A percentile compares a stretch with the other conserved stretches of the same genome.
Evolutionary conservation across 2,888 invertebrate species (phyloP).

Genomic region (Ormyrus rosae): DNA sequence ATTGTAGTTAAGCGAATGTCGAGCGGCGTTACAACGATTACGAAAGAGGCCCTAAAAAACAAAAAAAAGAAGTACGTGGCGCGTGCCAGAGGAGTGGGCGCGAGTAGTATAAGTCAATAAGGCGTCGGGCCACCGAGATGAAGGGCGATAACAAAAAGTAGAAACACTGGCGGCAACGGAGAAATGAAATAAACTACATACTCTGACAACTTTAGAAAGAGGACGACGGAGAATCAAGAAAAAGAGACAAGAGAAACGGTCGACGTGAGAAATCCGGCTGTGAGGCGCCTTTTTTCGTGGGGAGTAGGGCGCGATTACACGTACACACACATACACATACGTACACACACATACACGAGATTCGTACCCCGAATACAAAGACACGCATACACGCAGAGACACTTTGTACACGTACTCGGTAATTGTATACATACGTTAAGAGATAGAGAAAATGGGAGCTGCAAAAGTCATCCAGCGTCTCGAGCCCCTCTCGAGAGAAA

Average conservation of each 20-base stretch:
- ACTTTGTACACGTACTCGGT: slow-evolving; percentile 9
- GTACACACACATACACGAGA: not conserved
- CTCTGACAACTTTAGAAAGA: slow-evolving; percentile 1
- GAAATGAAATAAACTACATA: not conserved
- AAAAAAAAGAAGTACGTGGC: slow-evolving; percentile 49
- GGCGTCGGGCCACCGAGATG: slow-evolving; percentile 29
- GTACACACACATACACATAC: slow-evolving; percentile 13
- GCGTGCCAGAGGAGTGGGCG: not conserved
- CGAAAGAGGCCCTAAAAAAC: not conserved
- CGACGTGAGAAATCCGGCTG: slow-evolving; percentile 63
- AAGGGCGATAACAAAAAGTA: not conserved
- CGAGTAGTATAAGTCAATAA: slow-evolving; percentile 43
- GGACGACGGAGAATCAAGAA: slow-evolving; percentile 6
- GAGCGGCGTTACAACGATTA: slow-evolving; percentile 7
- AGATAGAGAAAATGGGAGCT: not conserved
- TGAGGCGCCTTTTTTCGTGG: slow-evolving; percentile 62
- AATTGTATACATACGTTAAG: slow-evolving; percentile 28
- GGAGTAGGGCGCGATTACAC: slow-evolving; percentile 49
- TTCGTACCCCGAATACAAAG: not conserved
- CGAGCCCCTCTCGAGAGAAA: slow-evolving; percentile 35
- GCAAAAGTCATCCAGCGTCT: slow-evolving; percentile 42
- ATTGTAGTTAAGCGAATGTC: slow-evolving; percentile 1
- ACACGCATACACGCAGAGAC: not conserved
- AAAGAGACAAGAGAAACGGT: slow-evolving; percentile 42
- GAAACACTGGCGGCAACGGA: not conserved